phyloP scores from a whole-genome alignment of 2,113 vertebrate species.

The Tetraodon nigroviridis region DNA sequence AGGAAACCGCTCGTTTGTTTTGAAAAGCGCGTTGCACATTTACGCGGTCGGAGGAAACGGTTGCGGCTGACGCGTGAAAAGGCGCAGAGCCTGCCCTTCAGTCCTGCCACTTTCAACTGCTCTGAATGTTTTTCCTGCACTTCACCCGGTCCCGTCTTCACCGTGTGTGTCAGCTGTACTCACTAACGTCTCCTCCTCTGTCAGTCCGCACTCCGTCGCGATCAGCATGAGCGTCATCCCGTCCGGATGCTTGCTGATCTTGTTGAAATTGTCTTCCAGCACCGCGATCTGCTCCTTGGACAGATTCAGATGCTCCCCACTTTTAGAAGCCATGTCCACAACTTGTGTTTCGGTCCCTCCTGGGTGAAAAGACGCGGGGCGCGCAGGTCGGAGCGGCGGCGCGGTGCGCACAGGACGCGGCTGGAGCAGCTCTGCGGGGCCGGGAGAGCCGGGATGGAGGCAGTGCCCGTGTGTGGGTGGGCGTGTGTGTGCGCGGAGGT shows the following conservation, averaged over 20 bases:
- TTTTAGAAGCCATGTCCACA: not conserved
- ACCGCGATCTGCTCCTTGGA: not conserved
- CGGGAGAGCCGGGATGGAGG: not conserved
- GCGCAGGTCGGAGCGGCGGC: not conserved
- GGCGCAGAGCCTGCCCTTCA: too few species aligned
- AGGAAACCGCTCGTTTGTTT: too few species aligned
- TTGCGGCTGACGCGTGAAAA: too few species aligned
- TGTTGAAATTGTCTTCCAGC: not conserved
- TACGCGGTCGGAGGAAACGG: too few species aligned
- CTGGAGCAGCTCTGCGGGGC: not conserved
- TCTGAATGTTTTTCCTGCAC: not conserved
- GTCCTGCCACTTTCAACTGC: too few species aligned
- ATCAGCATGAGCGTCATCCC: not conserved
- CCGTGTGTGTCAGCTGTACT: not conserved
- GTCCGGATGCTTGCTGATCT: not conserved
- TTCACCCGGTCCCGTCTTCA: not conserved
- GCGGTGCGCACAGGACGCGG: not conserved
- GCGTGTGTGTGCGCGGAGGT: not conserved
- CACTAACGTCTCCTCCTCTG: not conserved
- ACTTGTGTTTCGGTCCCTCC: not conserved
- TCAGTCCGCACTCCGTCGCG: slow-evolving; percentile 1
- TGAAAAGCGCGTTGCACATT: too few species aligned
- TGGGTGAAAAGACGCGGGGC: not conserved
- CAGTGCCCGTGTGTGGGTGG: not conserved
- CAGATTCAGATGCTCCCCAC: not conserved